Base-by-base conservation (phyloP, 1,140 invertebrate species). In the Drusus annulatus region DNA sequence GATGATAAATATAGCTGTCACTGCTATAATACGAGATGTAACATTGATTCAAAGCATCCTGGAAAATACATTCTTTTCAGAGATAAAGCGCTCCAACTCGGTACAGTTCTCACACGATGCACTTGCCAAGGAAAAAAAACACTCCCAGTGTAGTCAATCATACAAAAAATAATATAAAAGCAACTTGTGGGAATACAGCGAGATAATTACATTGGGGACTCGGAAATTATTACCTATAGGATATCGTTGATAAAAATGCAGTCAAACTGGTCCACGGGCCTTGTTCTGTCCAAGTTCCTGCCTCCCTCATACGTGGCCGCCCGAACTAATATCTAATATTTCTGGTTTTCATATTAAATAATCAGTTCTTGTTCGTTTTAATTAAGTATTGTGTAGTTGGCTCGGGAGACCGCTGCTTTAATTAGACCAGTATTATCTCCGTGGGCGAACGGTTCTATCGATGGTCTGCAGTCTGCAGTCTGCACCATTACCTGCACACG, bases 321-420 rank as follows among this genome's bases (percentile, higher is more conserved):
- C 71, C 76, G 60, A 75, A 79, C 78, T 81, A 81, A 78, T 81
- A 81, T 81, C 80, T 81, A 81, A 81, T 81, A 81, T 81, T 81
- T 81, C 80, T 81, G 80, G 80, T 81, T 81, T 80, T 79, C 69
- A 83, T 83, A 80, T 80, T 65, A 65, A 80, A 80, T 83, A 80
- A 79, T 80, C 82, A 73, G 76, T 83, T 83, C 79, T 83, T 83
- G 82, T 83, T 81, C 82, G 68, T 83, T 83, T 83, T 83, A 83
- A 83, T 83, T 83, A 79, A 83, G 79, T 78, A 83, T 83, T 83
- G 82, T 83, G 76, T 81, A 81, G 81, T 81, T 78, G 58, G 56
- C 60, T 76, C 74, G 31, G 36, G 76, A 75, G 76, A 75, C 52
- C 71, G 78, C 81, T 71, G 79, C 79, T 83, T 83, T 83, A 83